A percentile compares a stretch with the other conserved stretches of the same genome.
These are phyloP conservation scores for Nemoura dubitans DNA, from an alignment of 2,888 invertebrate species.

Conservation along the genomic window DNA sequence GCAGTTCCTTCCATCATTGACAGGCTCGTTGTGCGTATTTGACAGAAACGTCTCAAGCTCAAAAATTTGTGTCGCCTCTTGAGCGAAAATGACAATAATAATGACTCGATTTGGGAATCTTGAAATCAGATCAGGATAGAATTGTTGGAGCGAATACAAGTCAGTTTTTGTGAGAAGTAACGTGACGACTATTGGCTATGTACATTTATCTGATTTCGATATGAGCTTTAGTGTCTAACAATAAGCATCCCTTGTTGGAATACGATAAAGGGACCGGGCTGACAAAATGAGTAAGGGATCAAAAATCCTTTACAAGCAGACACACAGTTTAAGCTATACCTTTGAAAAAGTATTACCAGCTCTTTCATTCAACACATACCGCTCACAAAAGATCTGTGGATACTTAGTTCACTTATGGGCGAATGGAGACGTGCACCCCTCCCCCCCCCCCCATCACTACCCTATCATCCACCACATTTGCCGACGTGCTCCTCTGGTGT, in stretches of 20 bases:
- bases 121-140: too few species aligned
- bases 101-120: too few species aligned
- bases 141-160: too few species aligned
- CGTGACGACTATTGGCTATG: too few species aligned
- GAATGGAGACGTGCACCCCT: background rate
- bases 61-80: too few species aligned
- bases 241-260: background rate
- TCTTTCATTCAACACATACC: constrained; percentile 30
- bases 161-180: too few species aligned
- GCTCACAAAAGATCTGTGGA: constrained; percentile 2
- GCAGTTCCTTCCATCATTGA: too few species aligned
- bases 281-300: constrained; percentile 21
- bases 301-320: constrained; percentile 37
- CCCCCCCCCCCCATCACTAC: background rate
- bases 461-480: background rate
- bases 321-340: constrained; percentile 36
- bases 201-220: too few species aligned
- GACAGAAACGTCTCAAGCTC: too few species aligned
- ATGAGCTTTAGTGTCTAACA: too few species aligned
- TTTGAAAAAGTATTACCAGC: constrained; percentile 40
- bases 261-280: constrained; percentile 8
- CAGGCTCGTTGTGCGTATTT: too few species aligned
- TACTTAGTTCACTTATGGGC: background rate
- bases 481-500: background rate
- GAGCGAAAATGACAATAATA: too few species aligned